Conservation (phyloP, 2,797 vertebrate species). For the Parauchenoglanis ngamensis region DNA sequence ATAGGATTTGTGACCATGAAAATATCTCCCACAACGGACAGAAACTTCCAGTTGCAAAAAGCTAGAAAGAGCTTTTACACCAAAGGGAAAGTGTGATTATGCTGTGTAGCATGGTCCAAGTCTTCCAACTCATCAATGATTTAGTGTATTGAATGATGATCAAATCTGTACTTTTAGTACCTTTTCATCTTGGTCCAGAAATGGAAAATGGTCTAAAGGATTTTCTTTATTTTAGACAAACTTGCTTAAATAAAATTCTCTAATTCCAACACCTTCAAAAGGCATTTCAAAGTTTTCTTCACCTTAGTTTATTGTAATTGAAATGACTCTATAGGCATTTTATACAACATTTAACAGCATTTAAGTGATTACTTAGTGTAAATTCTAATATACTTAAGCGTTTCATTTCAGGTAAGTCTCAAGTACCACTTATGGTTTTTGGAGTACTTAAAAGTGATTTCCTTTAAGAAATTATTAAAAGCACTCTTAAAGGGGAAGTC, state of each 20-base stretch:
- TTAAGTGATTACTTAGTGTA: neutral
- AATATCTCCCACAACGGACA: neutral
- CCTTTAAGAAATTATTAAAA: neutral
- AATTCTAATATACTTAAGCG: neutral
- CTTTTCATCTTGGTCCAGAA: neutral
- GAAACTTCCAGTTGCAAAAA: neutral
- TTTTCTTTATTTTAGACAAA: neutral
- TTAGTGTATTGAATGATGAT: neutral
- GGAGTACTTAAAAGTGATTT: neutral
- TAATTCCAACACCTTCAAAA: neutral
- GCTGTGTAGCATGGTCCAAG: no score
- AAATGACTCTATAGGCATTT: neutral
- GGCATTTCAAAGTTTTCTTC: neutral
- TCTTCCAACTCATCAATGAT: neutral
- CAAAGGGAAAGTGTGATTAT: neutral
- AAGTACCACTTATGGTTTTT: neutral
- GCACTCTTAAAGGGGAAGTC: neutral
- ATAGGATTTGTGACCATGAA: constrained; percentile 1
- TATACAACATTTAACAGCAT: neutral
- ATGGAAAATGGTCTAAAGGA: neutral
- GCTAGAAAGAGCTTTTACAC: neutral
- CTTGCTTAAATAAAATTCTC: neutral
- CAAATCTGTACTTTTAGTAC: neutral
- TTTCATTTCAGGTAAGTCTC: neutral
- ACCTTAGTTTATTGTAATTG: neutral